Conservation (phyloP, 1,140 invertebrate species). For the Heliconius nattereri region DNA sequence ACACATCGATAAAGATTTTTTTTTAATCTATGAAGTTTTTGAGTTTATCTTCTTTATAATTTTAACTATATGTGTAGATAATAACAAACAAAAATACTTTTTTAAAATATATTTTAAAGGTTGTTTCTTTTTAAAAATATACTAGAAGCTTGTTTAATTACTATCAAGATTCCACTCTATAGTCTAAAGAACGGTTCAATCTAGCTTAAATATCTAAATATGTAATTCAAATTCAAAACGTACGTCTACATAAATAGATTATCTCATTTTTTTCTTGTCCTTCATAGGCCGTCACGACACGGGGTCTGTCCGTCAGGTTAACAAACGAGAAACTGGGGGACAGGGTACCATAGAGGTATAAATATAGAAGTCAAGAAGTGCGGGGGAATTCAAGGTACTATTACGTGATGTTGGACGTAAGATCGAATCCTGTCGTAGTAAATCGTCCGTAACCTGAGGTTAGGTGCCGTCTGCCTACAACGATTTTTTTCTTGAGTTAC, state of each 20-base stretch:
- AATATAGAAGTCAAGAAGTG: constrained; percentile 42
- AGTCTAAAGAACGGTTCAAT: neutral
- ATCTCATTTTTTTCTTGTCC: neutral
- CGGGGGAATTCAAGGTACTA: constrained; percentile 38
- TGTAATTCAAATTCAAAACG: constrained; percentile 7
- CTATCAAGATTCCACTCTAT: neutral
- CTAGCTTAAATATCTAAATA: neutral
- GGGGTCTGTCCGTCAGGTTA: constrained; percentile 58
- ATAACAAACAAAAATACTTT: too few relatives aligned
- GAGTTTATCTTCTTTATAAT: too few relatives aligned
- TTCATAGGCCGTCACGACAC: constrained; percentile 47
- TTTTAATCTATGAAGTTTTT: too few relatives aligned
- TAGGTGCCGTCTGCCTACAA: constrained; percentile 43
- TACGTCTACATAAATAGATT: neutral
- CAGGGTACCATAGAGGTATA: constrained; percentile 21
- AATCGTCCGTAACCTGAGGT: constrained; percentile 55
- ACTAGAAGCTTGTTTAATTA: neutral
- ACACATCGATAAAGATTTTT: too few relatives aligned
- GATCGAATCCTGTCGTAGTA: constrained; percentile 57
- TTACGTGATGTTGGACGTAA: constrained; percentile 61
- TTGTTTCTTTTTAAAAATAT: neutral
- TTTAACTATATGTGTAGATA: too few relatives aligned
- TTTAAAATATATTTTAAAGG: neutral
- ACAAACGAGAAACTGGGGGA: constrained; percentile 19
- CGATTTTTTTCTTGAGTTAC: constrained; percentile 32